phyloP scores from a whole-genome alignment of 2,888 invertebrate species.

The Rhodophaea formosa region DNA sequence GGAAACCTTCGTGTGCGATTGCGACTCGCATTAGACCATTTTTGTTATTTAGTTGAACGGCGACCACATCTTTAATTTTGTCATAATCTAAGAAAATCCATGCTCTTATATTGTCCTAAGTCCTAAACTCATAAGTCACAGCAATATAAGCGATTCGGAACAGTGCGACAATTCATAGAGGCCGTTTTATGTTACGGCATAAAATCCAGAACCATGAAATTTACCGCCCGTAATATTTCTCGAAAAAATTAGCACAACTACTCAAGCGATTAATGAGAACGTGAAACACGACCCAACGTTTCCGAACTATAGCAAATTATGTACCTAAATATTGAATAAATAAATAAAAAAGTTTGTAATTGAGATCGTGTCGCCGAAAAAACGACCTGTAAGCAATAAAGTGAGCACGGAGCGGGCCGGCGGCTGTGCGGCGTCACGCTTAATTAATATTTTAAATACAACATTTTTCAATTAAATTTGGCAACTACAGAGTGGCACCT shows the following conservation, averaged over 20 bases:
- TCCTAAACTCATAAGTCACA: slow-evolving; percentile 57
- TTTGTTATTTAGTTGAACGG: too few relatives aligned
- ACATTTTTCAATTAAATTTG: slow-evolving; percentile 64
- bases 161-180: slow-evolving; percentile 48
- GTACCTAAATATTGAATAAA: slow-evolving; percentile 66
- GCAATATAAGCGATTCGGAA: slow-evolving; percentile 45
- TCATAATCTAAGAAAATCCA: background rate
- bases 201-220: slow-evolving; percentile 67
- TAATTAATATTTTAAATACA: slow-evolving; percentile 72
- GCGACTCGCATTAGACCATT: too few relatives aligned
- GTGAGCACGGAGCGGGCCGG: slow-evolving; percentile 47
- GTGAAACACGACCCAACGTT: slow-evolving; percentile 67
- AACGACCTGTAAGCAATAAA: slow-evolving; percentile 56
- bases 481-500: slow-evolving; percentile 46
- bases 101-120: background rate
- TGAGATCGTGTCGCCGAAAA: slow-evolving; percentile 64
- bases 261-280: slow-evolving; percentile 76
- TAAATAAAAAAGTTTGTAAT: slow-evolving; percentile 57
- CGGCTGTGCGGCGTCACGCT: slow-evolving; percentile 56
- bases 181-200: slow-evolving; percentile 60
- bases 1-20: too few relatives aligned
- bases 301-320: slow-evolving; percentile 67
- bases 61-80: too few relatives aligned
- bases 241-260: slow-evolving; percentile 75
- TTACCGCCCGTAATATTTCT: slow-evolving; percentile 62